phyloP scores from a whole-genome alignment of 1,140 invertebrate species.

The Bursaphelenchus mucronatus region DNA sequence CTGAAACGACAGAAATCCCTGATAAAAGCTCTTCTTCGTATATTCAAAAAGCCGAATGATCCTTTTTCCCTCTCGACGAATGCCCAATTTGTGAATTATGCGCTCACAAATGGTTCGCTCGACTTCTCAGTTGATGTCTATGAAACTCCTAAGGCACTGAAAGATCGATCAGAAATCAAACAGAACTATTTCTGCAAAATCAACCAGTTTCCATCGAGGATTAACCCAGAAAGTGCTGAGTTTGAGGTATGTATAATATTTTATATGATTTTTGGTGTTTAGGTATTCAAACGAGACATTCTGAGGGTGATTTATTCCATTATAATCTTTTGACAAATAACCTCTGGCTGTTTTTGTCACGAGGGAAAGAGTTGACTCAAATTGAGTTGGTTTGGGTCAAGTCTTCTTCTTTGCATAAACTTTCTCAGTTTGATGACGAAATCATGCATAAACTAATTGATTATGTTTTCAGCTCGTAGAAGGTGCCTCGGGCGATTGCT shows the following conservation, averaged over 20 bases:
- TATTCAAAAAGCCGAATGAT: constrained; percentile 38
- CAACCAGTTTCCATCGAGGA: constrained; percentile 40
- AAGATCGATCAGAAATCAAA: constrained; percentile 25
- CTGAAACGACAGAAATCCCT: constrained; percentile 31
- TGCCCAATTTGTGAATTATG: constrained; percentile 39
- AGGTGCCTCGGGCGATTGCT: constrained; percentile 46
- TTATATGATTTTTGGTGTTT: not conserved
- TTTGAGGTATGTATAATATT: constrained; percentile 36
- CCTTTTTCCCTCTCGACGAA: constrained; percentile 44
- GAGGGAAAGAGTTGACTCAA: no score
- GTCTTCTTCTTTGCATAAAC: constrained; percentile 1
- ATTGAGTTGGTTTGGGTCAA: not conserved
- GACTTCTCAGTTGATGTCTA: constrained; percentile 40
- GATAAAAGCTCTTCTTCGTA: constrained; percentile 18
- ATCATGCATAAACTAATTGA: not conserved
- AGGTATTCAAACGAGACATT: not conserved
- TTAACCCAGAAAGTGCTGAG: constrained; percentile 47
- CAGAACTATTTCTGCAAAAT: constrained; percentile 47
- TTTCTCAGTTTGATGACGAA: not conserved
- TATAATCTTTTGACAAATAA: no score
- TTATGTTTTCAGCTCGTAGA: constrained; percentile 37
- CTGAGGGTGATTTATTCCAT: no score
- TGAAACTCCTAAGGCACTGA: constrained; percentile 34
- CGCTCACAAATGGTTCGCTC: constrained; percentile 34
- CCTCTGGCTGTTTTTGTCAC: no score